These are phyloP conservation scores for Nycticryphes semicollaris DNA, from an alignment of 2,113 vertebrate genomes.

Conservation along the genomic window DNA sequence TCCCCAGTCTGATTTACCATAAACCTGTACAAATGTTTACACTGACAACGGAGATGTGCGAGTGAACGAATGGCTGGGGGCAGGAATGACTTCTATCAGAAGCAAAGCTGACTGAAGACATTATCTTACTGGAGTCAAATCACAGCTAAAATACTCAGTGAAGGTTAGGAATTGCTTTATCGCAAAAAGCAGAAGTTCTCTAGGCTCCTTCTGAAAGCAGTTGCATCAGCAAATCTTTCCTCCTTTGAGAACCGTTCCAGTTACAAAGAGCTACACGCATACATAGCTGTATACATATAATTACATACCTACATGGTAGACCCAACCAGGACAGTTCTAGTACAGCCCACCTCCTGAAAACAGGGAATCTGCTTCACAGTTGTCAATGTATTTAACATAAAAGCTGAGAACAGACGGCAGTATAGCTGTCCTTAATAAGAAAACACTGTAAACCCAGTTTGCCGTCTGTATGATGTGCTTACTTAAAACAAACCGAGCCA, in stretches of 20 bases:
- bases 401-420: neutral
- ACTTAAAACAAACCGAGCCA: constrained; percentile 20
- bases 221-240: neutral
- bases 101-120: neutral
- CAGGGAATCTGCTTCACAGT: neutral
- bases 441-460: neutral
- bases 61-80: neutral
- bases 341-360: neutral
- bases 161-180: neutral
- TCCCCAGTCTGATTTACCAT: neutral
- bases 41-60: neutral
- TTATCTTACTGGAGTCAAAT: neutral
- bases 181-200: neutral
- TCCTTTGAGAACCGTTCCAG: fast-evolving
- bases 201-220: neutral
- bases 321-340: neutral
- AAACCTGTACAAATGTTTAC: neutral
- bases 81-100: neutral
- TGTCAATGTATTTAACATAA: neutral
- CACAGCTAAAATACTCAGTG: neutral
- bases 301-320: neutral
- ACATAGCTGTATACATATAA: too few relatives aligned
- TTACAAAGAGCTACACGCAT: neutral
- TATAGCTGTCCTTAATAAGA: neutral
- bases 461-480: neutral